phyloP scores from a whole-genome alignment of 2,888 invertebrate species.

The Agrochola litura region DNA sequence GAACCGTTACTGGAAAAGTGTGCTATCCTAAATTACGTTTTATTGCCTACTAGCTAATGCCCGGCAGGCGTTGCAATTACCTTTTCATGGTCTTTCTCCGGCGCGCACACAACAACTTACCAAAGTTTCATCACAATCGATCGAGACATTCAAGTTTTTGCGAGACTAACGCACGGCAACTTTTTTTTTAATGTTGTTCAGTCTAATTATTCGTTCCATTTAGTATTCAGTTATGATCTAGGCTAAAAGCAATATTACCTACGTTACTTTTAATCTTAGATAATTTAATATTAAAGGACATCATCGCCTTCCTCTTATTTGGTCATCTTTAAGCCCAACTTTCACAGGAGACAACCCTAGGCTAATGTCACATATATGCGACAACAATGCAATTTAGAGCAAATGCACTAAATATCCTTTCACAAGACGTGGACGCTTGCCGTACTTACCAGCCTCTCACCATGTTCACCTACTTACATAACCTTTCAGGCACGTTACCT shows the following conservation, averaged over 20 bases:
- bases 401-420: conserved; percentile 27
- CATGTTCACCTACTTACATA: background rate
- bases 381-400: conserved; percentile 41
- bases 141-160: too few species aligned
- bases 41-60: background rate
- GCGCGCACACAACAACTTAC: too few species aligned
- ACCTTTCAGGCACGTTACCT: background rate
- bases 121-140: too few species aligned
- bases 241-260: too few species aligned
- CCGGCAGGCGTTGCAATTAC: too few species aligned
- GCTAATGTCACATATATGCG: conserved; percentile 13
- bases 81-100: too few species aligned
- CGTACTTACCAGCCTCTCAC: background rate
- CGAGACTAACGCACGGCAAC: too few species aligned
- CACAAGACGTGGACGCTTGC: conserved; percentile 9
- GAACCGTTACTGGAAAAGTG: conserved; percentile 1
- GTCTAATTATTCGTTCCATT: background rate
- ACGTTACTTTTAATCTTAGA: background rate
- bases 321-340: background rate
- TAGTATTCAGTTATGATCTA: background rate
- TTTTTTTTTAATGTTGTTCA: background rate
- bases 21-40: background rate
- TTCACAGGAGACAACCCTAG: conserved; percentile 15
- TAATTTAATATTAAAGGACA: too few species aligned
- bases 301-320: too few species aligned